Conservation (phyloP, 2,888 invertebrate species). For the Rhagium mordax region DNA sequence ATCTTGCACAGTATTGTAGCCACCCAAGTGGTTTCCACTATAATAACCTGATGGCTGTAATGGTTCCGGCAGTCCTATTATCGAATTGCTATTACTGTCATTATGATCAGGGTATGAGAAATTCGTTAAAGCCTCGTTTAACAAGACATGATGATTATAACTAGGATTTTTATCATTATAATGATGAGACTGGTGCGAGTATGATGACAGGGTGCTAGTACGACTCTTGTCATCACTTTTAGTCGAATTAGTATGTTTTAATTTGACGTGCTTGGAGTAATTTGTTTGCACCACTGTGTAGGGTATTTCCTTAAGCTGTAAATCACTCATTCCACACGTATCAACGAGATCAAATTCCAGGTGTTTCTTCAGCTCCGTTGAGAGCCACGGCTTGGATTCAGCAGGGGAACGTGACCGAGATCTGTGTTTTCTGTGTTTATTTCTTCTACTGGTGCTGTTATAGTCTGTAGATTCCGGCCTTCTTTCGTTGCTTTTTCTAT, state of each 20-base stretch:
- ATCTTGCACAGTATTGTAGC: slow-evolving; percentile 48
- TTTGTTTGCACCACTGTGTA: slow-evolving; percentile 89
- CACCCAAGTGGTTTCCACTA: slow-evolving; percentile 41
- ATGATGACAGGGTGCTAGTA: slow-evolving; percentile 41
- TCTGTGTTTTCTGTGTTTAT: slow-evolving; percentile 60
- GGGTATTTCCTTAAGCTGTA: slow-evolving; percentile 89
- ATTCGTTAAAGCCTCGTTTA: slow-evolving; percentile 56
- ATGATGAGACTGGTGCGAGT: slow-evolving; percentile 46
- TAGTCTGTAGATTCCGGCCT: slow-evolving; percentile 38
- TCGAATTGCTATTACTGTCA: slow-evolving; percentile 42
- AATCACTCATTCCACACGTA: slow-evolving; percentile 90
- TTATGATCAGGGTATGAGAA: slow-evolving; percentile 54
- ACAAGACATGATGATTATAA: slow-evolving; percentile 42
- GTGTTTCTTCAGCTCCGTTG: slow-evolving; percentile 86
- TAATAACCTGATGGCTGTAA: slow-evolving; percentile 51
- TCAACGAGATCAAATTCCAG: slow-evolving; percentile 91
- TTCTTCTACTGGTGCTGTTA: slow-evolving; percentile 44
- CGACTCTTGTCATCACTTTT: slow-evolving; percentile 49
- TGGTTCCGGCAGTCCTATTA: slow-evolving; percentile 52
- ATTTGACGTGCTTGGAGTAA: slow-evolving; percentile 76
- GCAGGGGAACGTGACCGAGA: slow-evolving; percentile 79
- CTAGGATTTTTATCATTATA: slow-evolving; percentile 46
- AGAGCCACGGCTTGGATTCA: slow-evolving; percentile 81
- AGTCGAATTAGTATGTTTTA: slow-evolving; percentile 62
- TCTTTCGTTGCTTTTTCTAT: slow-evolving; percentile 67